phyloP scores from a whole-genome alignment of 2,888 invertebrate species.

The Eupithecia insigniata region DNA sequence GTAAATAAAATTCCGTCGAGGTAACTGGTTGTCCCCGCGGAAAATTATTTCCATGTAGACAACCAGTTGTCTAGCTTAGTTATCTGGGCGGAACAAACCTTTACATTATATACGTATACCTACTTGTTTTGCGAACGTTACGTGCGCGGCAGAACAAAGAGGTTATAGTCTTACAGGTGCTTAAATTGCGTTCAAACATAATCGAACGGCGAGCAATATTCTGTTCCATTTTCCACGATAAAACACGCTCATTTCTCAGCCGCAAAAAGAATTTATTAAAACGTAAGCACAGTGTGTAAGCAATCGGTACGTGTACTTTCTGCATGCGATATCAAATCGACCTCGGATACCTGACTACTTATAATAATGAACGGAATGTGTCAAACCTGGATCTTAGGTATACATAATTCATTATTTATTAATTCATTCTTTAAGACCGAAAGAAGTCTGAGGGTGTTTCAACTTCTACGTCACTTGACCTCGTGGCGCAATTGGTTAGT shows the following conservation, averaged over 20 bases:
- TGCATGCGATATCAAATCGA: slow-evolving; percentile 16
- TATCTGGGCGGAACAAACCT: too few species aligned
- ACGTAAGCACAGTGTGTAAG: slow-evolving; percentile 21
- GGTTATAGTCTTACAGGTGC: slow-evolving; percentile 73
- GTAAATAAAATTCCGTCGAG: too few species aligned
- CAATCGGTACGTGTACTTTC: slow-evolving; percentile 21
- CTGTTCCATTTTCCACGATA: slow-evolving; percentile 50
- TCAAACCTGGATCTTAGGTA: slow-evolving; percentile 1
- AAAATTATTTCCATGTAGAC: too few species aligned
- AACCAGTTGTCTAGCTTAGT: too few species aligned
- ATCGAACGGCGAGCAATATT: slow-evolving; percentile 57
- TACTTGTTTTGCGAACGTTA: slow-evolving; percentile 45
- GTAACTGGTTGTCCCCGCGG: too few species aligned
- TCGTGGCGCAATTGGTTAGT: too few species aligned
- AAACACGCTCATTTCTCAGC: slow-evolving; percentile 44
- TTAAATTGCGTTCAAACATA: slow-evolving; percentile 76
- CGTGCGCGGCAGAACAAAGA: slow-evolving; percentile 67
- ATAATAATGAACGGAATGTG: slow-evolving; percentile 16
- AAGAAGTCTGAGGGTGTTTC: too few species aligned
- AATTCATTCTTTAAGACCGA: too few species aligned
- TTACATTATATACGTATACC: too few species aligned
- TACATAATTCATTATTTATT: not conserved
- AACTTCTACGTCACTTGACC: too few species aligned
- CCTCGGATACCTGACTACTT: slow-evolving; percentile 17
- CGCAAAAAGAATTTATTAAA: slow-evolving; percentile 32